Base-by-base conservation (phyloP, 2,797 vertebrate genomes). In the Gephyroberyx darwinii region DNA sequence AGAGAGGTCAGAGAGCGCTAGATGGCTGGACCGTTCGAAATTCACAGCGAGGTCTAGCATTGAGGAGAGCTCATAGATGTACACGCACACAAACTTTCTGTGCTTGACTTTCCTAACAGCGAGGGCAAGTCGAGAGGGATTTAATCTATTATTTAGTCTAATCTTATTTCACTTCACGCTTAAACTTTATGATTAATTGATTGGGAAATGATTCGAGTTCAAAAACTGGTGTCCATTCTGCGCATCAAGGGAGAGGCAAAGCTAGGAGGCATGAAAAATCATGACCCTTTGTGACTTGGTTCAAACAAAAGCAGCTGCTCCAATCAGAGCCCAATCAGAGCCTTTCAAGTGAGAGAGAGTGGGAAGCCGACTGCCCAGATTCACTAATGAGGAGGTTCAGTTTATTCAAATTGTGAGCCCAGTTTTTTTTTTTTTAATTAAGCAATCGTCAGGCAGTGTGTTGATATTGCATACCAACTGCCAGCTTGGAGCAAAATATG, bases 1-100 rank as follows among this genome's bases (percentile, higher is more conserved):
- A 0, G 98, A 99, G 93, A 96, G 98, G 98, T 98, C 91, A 87
- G 86, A 4, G 5, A 16, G 64, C 56, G 39, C 61, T 41, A 19
- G 16, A 37, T 14, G 55, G 31, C 47, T 19, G 1, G 12, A n/a
- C 55, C 16, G 58, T 9, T 47, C 2, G 16, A 53, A 22, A 17
- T 8, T 8, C 5, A 47, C 45, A 47, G 5, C 47, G 47, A 50
- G 8, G 5, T 58, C 19, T 54, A 14, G 45, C 71, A 58, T 19
- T 16, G 55, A 53, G 68, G 10, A 57, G 37, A 65, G 54, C 50
- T 53, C 68, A 65, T 52, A 37, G 30, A 72, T 26, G 26, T n/a
- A n/a, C n/a, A 19, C 66, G 22, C 53, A 48, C 1, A 35, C 48
- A 53, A n/a, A 65, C 37, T 66, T 37, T 51, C 17, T 58, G 33